Evolutionary conservation across 1,140 invertebrate species (phyloP), one percentile per base, ranked within the genome.

Genomic region (Ylistrum balloti): DNA sequence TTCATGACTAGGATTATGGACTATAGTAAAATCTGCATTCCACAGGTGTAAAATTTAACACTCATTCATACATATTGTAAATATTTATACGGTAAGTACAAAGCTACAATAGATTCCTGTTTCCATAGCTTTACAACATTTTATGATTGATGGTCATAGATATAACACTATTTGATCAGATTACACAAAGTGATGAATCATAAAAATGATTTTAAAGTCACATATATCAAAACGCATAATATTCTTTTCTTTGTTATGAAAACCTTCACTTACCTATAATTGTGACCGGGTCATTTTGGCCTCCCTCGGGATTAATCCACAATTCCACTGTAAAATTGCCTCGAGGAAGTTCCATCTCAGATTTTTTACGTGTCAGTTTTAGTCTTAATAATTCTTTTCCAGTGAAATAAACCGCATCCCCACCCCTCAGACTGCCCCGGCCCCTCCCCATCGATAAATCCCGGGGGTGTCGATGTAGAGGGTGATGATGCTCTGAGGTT

Each of bases 231-330:
- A n/a, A n/a, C n/a, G 35, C 35, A 38, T 38, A 38, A 7, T 13
- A 38, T 38, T 7, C 35, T 38, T 38, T 38, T 38, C 35, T 38
- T 13, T 5, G 5, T 38, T 38, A 38, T 38, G 5, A 38, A 38
- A 38, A 38, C 35, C 13, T 38, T 38, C 13, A 92, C 94, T 93
- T 91, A 94, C 94, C 92, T 38, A 94, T 28, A 38, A 94, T 92
- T 17, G 91, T 89, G 10, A 91, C 91, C 0, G 92, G 92, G 85
- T 92, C 88, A 34, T 88, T 9, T 56, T 94, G 94, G 2, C 94
- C 94, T 48, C 94, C 94, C 86, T 94, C 94, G 11, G 93, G 92
- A 86, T 93, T 92, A 41, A 94, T 85, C 94, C 91, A 93, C 20
- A 93, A n/a, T 86, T 91, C 91, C 20, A 93, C 85, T 22, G 93